Evolutionary conservation across 2,797 vertebrate species (phyloP).

Genomic region (Characodon lateralis): DNA sequence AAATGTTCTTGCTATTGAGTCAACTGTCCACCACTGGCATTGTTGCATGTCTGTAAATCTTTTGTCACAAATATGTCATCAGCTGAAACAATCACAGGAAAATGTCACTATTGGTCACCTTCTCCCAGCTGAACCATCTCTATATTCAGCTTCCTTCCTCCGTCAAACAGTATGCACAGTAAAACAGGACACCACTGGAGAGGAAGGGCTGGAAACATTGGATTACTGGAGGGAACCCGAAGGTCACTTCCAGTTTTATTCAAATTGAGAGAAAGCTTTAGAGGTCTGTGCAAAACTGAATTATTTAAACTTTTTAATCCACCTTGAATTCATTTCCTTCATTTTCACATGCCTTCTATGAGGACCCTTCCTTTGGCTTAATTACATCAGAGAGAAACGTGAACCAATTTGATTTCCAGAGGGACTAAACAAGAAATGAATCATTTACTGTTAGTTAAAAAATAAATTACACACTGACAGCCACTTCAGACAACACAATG

Average conservation of each 20-base stretch:
- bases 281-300: not conserved
- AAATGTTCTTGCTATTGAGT: too few relatives aligned
- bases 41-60: not conserved
- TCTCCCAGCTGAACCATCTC: slow-evolving; percentile 8
- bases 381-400: slow-evolving; percentile 3
- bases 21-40: not conserved
- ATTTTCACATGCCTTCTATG: slow-evolving; percentile 10
- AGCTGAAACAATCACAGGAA: slow-evolving; percentile 46
- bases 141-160: slow-evolving; percentile 54
- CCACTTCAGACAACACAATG: slow-evolving; percentile 22
- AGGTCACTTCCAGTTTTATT: slow-evolving; percentile 26
- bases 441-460: slow-evolving; percentile 19
- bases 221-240: slow-evolving; percentile 25
- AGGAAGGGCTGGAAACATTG: slow-evolving; percentile 50
- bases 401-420: slow-evolving; percentile 1
- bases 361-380: slow-evolving; percentile 1
- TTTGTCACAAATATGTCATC: slow-evolving; percentile 33
- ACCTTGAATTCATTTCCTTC: slow-evolving; percentile 13
- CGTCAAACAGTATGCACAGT: not conserved
- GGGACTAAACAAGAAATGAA: slow-evolving; percentile 54
- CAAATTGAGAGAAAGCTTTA: slow-evolving; percentile 33
- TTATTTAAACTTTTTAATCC: slow-evolving; percentile 2
- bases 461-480: not conserved
- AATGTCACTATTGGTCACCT: slow-evolving; percentile 6
- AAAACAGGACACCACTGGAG: slow-evolving; percentile 4